A percentile compares a stretch with the other conserved stretches of the same genome.
These are phyloP conservation scores for Hydrophis major DNA, from an alignment of 2,797 vertebrate genomes.

Conservation along the genomic window DNA sequence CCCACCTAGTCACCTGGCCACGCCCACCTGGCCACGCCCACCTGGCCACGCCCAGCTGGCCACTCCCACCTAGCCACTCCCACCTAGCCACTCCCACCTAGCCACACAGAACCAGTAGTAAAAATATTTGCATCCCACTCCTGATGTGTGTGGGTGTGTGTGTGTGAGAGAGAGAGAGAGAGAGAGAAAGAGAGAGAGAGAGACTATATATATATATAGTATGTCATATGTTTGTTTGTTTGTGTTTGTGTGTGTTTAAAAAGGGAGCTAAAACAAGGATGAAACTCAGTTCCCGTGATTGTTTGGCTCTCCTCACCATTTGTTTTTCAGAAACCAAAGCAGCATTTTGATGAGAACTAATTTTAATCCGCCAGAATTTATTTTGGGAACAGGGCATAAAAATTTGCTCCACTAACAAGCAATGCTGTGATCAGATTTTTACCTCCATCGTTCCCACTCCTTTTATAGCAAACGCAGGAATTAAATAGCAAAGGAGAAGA, in stretches of 20 bases:
- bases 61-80: too few species aligned
- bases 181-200: too few species aligned
- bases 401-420: neutral
- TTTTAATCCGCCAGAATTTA: neutral
- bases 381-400: conserved; percentile 7
- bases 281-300: neutral
- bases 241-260: neutral
- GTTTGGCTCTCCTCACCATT: neutral
- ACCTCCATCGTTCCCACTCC: neutral
- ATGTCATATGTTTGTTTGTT: neutral
- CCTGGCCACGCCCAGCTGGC: too few species aligned
- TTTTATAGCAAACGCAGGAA: neutral
- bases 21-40: too few species aligned
- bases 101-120: too few species aligned
- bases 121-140: too few species aligned
- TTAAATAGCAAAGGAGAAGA: neutral
- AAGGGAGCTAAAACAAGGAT: neutral
- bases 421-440: neutral
- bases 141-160: too few species aligned
- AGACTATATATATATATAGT: too few species aligned
- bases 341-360: neutral
- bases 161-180: too few species aligned
- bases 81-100: too few species aligned
- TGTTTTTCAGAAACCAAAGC: neutral
- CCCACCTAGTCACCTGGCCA: too few species aligned